Conservation (phyloP, 2,888 invertebrate species). For the Cremastinae sp. region DNA sequence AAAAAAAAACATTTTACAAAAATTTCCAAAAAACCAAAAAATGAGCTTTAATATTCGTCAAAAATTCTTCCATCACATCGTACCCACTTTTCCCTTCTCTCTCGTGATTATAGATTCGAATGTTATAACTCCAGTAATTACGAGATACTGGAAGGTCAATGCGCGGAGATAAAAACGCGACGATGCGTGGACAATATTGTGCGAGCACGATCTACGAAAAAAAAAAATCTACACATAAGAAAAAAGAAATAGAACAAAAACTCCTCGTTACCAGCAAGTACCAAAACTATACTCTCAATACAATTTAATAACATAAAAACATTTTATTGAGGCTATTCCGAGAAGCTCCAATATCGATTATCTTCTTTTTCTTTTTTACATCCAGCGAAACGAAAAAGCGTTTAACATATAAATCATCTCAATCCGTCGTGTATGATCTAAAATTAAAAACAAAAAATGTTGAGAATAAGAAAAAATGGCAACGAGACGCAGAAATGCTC, state of each 20-base stretch:
- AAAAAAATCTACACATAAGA: background rate
- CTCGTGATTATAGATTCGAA: slow-evolving; percentile 13
- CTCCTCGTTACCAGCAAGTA: slow-evolving; percentile 57
- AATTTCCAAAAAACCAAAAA: no score
- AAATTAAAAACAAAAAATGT: slow-evolving; percentile 26
- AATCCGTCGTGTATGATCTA: slow-evolving; percentile 38
- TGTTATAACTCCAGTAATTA: slow-evolving; percentile 6
- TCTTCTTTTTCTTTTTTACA: slow-evolving; percentile 9
- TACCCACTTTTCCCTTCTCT: slow-evolving; percentile 12
- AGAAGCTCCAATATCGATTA: slow-evolving; percentile 47
- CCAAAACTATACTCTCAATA: slow-evolving; percentile 50
- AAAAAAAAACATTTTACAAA: no score
- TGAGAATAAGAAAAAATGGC: slow-evolving; percentile 17
- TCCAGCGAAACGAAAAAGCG: slow-evolving; percentile 12
- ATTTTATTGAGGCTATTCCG: slow-evolving; percentile 40
- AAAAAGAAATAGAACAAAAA: slow-evolving; percentile 20
- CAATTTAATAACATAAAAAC: slow-evolving; percentile 39
- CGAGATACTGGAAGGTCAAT: background rate
- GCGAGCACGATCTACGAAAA: slow-evolving; percentile 35
- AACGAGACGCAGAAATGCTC: slow-evolving; percentile 65
- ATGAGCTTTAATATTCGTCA: no score
- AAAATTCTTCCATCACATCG: slow-evolving; percentile 12
- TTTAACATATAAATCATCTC: slow-evolving; percentile 27
- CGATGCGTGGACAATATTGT: slow-evolving; percentile 29
- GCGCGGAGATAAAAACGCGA: slow-evolving; percentile 22